phyloP scores from a whole-genome alignment of 2,888 invertebrate genomes.

The Hololepta plana region DNA sequence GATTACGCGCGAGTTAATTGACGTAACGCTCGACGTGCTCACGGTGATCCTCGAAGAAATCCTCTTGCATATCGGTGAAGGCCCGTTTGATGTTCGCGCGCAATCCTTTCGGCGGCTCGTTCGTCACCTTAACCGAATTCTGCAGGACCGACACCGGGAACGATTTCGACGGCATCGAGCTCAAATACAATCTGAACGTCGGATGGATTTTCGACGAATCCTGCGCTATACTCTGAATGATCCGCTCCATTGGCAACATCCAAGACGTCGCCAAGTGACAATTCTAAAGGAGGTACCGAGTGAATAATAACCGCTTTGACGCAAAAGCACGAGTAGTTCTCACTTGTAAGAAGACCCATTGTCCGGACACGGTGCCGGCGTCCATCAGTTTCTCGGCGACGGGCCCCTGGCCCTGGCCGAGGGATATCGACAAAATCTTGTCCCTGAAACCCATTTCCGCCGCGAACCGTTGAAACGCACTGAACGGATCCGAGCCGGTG shows the following conservation, averaged over 20 bases:
- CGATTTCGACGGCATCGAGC: constrained; percentile 71
- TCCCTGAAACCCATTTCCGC: constrained; percentile 52
- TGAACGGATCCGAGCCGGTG: constrained; percentile 77
- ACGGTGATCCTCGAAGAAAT: constrained; percentile 70
- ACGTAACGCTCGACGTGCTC: constrained; percentile 18
- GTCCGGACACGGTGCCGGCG: constrained; percentile 49
- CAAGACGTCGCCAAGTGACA: constrained; percentile 88
- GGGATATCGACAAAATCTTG: constrained; percentile 61
- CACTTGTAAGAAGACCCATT: constrained; percentile 81
- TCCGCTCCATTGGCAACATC: constrained; percentile 70
- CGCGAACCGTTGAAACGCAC: constrained; percentile 66
- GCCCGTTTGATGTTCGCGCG: constrained; percentile 77
- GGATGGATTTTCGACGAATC: constrained; percentile 44
- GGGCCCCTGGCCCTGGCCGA: constrained; percentile 83
- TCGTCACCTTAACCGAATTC: constrained; percentile 86
- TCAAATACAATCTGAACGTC: constrained; percentile 69
- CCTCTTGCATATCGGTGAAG: constrained; percentile 54
- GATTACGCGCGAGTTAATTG: too few species aligned
- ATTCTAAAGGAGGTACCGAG: constrained; percentile 39
- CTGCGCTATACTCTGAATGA: constrained; percentile 53
- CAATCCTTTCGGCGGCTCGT: constrained; percentile 85
- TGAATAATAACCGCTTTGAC: constrained; percentile 1
- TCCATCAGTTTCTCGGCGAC: constrained; percentile 68
- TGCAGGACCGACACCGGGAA: constrained; percentile 87
- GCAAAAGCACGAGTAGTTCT: constrained; percentile 1